These are phyloP conservation scores for Plodia interpunctella DNA, from an alignment of 1,140 invertebrate species.

Conservation along the genomic window DNA sequence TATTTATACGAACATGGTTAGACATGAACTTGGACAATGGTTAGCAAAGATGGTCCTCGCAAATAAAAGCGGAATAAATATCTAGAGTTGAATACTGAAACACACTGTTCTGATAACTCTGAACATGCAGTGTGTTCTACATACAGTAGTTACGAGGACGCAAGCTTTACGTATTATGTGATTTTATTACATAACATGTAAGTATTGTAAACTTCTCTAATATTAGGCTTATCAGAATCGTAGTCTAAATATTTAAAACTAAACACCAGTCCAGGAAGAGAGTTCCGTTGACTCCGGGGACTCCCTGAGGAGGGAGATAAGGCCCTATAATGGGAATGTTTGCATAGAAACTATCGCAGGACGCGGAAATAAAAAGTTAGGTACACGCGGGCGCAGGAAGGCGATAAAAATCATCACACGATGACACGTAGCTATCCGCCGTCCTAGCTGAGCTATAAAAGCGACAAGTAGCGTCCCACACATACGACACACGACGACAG, in stretches of 20 bases:
- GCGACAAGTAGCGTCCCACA: too few relatives aligned
- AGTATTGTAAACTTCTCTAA: too few relatives aligned
- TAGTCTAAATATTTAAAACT: not conserved
- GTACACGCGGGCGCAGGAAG: slow-evolving; percentile 50
- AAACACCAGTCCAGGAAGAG: not conserved
- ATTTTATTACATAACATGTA: not conserved
- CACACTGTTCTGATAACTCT: too few relatives aligned
- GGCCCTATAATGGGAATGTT: slow-evolving; percentile 59
- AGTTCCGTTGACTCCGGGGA: slow-evolving; percentile 26
- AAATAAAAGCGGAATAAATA: too few relatives aligned
- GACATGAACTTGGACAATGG: too few relatives aligned
- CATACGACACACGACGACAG: too few relatives aligned
- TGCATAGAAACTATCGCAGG: slow-evolving; percentile 56
- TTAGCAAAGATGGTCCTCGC: too few relatives aligned
- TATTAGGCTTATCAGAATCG: not conserved
- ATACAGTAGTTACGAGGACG: too few relatives aligned
- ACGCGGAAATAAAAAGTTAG: slow-evolving; percentile 67
- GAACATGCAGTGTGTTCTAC: too few relatives aligned
- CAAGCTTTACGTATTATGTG: not conserved
- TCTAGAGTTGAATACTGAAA: too few relatives aligned
- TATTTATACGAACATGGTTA: too few relatives aligned
- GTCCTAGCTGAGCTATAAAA: too few relatives aligned
- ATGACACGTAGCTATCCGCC: not conserved
- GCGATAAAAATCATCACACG: slow-evolving; percentile 57
- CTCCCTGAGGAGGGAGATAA: slow-evolving; percentile 50